Evolutionary conservation across 2,113 vertebrate genomes (phyloP).

Genomic region (Ursus arctos): DNA sequence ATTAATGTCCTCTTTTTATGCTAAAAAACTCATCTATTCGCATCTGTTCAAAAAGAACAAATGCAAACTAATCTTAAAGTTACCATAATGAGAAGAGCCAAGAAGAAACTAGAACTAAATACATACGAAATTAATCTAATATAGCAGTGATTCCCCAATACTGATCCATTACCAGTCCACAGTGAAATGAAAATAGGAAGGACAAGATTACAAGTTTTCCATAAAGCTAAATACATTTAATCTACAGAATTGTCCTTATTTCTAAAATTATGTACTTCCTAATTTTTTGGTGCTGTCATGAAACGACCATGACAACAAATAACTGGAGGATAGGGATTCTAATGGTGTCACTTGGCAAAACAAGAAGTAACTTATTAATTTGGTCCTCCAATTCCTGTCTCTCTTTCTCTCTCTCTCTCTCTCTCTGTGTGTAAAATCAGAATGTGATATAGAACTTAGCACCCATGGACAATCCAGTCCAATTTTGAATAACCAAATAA

Average conservation of each 20-base stretch:
- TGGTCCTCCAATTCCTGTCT: background rate
- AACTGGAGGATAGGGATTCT: background rate
- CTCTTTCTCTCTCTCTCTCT: too few species aligned
- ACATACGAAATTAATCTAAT: background rate
- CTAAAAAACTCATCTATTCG: conserved; percentile 1
- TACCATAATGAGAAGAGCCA: background rate
- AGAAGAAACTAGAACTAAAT: background rate
- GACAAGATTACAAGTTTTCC: background rate
- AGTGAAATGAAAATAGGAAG: conserved; percentile 5
- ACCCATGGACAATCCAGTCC: background rate
- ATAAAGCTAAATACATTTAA: conserved; percentile 2
- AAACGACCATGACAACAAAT: background rate
- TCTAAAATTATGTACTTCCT: background rate
- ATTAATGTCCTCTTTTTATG: background rate
- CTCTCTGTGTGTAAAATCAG: background rate
- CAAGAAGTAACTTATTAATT: background rate
- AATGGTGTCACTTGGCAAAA: background rate
- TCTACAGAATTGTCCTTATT: background rate
- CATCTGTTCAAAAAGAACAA: conserved; percentile 40
- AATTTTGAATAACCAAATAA: background rate
- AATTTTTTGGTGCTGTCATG: background rate
- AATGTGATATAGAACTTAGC: background rate
- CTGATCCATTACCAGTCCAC: background rate
- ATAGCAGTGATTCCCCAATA: background rate
- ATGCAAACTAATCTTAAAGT: background rate